Evolutionary conservation across 2,113 vertebrate genomes (phyloP).

Genomic region (Probosciger aterrimus): DNA sequence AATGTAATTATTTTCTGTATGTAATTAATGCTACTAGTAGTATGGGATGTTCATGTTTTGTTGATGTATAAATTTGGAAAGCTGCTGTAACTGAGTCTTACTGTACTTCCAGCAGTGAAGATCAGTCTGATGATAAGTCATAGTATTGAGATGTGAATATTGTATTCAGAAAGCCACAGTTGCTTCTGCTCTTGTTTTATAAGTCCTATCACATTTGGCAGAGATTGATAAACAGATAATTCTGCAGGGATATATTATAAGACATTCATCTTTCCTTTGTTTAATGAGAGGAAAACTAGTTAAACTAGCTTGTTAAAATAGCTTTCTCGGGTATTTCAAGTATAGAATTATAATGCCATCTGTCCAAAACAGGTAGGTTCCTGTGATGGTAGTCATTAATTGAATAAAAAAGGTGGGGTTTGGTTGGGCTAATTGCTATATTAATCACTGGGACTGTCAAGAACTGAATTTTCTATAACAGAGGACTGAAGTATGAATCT

Average conservation of each 20-base stretch:
- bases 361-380: background rate
- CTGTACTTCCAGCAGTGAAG: background rate
- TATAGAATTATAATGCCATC: background rate
- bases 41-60: background rate
- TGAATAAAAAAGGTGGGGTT: background rate
- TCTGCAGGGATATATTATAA: background rate
- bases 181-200: background rate
- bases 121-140: background rate
- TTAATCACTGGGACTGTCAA: background rate
- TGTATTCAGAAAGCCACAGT: background rate
- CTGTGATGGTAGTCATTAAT: background rate
- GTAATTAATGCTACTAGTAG: background rate
- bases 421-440: background rate
- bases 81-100: background rate
- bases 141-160: background rate
- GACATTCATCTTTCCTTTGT: background rate
- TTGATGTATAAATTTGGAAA: background rate
- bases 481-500: background rate
- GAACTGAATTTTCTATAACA: background rate
- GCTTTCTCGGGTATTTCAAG: background rate
- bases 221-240: background rate
- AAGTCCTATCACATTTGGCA: background rate
- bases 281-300: background rate
- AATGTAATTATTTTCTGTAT: background rate
- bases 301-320: background rate